phyloP scores from a whole-genome alignment of 2,888 invertebrate species.

The Caenorhabditis becei region DNA sequence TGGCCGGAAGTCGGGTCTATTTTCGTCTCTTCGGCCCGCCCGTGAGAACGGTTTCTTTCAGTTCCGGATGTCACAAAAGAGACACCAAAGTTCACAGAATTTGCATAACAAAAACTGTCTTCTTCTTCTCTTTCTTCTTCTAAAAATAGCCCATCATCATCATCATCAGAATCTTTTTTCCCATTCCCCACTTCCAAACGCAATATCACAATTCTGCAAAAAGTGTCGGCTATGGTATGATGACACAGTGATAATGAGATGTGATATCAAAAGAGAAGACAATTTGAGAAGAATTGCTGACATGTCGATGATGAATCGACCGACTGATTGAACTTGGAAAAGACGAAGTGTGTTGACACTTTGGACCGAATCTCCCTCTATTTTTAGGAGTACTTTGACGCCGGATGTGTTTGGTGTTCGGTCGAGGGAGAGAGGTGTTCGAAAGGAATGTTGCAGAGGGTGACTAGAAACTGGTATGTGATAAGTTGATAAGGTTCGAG shows the following conservation, averaged over 20 bases:
- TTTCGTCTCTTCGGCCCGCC: constrained; percentile 23
- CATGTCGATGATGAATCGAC: constrained; percentile 38
- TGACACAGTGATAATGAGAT: constrained; percentile 12
- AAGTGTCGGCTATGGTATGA: constrained; percentile 28
- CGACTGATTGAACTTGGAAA: constrained; percentile 33
- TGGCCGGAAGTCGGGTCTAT: constrained; percentile 52
- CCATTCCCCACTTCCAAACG: no score
- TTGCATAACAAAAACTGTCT: not conserved
- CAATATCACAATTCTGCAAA: no score
- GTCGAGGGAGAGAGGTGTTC: not conserved
- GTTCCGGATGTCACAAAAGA: no score
- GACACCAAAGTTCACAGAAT: not conserved
- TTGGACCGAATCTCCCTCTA: constrained; percentile 23
- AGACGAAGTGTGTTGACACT: constrained; percentile 40
- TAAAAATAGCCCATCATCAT: not conserved
- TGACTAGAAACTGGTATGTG: not conserved
- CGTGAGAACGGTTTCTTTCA: not conserved
- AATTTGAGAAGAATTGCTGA: not conserved
- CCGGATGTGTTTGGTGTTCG: not conserved
- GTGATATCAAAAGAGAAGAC: constrained; percentile 4
- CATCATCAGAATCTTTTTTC: constrained; percentile 1
- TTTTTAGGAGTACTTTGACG: constrained; percentile 26
- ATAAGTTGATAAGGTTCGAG: not conserved
- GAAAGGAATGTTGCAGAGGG: no score
- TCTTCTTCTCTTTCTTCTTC: no score